Base-by-base conservation (phyloP, 2,797 vertebrate genomes). In the Gadopsis marmoratus region DNA sequence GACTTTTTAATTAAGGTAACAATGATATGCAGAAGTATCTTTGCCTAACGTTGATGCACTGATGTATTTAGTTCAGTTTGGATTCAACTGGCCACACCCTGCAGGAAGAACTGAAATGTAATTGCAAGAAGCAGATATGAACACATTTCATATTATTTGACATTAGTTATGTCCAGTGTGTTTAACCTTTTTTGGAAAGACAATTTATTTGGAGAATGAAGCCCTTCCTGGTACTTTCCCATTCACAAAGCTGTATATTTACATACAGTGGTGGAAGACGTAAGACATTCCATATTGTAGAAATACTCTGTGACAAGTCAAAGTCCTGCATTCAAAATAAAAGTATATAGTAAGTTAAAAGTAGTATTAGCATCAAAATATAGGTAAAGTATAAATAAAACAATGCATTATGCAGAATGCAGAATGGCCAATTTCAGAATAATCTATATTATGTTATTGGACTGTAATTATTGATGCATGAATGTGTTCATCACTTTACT, bases 1-100 rank as follows among this genome's bases (percentile, higher is more conserved):
- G 95, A 96, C 65, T 96, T 92, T 86, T 79, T 97, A 86, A 71
- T 96, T 71, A 93, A 96, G 96, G 96, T 96, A 93, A 84, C 17
- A 26, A 6, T 14, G 21, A 53, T 8, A 17, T n/a, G n/a, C 70
- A 63, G 19, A 7, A 51, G n/a, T 9, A 21, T 7, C 7, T 4
- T 3, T 37, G 13, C 69, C 47, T 56, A 16, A 35, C 2, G 7
- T 2, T 53, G 23, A 63, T 23, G 21, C 26, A 35, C 56, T 14
- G 3, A 23, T 55, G 21, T 8, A 26, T 31, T 43, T 51, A 41
- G 21, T 23, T 13, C 43, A 58, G 21, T n/a, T 35, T 50, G 11
- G 7, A 35, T 7, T 39, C 1, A 21, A 47, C 0, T 50, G 43
- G 14, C 14, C 29, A 45, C 39, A 35, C 13, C 23, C 10, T 16